Base-by-base conservation (phyloP, 2,888 invertebrate species). In the Volucella inflata region DNA sequence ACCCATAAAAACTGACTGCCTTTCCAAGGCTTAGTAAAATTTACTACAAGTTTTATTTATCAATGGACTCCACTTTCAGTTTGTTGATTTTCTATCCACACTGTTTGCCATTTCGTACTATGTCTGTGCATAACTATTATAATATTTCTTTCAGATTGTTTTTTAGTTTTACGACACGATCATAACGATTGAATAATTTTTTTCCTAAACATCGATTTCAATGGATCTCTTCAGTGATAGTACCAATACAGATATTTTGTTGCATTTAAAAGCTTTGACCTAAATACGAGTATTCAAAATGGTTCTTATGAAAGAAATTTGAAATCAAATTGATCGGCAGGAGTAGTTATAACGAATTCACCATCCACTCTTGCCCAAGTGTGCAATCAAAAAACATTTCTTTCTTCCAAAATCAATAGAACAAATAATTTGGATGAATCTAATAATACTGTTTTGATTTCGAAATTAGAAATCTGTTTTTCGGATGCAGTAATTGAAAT, bases 281-380 rank as follows among this genome's bases (percentile, higher is more conserved):
- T 38, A 68, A 44, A 68, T 60, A n/a, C n/a, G n/a, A n/a, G n/a
- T n/a, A 6, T 68, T 60, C 8, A 21, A 12, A 11, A 48, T 50
- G 8, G 14, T 65, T 75, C 57, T 75, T 75, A 48, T 57, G 55
- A 65, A 59, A 67, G 30, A 75, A 50, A 21, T 55, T 59, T 0
- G 46, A 60, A 68, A 44, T 51, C 76, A 76, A 67, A 76, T 59
- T 59, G 67, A 76, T 67, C 36, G 57, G 17, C n/a, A 57, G 53
- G n/a, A 55, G 12, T 51, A 17, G 53, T 40, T 14, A 55, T n/a
- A 48, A 21, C 8, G 1, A 12, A 14, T 30, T 14, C 16, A 38
- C 44, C 4, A 38, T 14, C 16, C 51, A 40, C 36, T 17, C 8
- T 6, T 17, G 44, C 10, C 12, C 14, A 17, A 16, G 14, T 21